Evolutionary conservation across 2,888 invertebrate species (phyloP), one percentile per base, ranked within the genome.

Genomic region (Callosobruchus maculatus): DNA sequence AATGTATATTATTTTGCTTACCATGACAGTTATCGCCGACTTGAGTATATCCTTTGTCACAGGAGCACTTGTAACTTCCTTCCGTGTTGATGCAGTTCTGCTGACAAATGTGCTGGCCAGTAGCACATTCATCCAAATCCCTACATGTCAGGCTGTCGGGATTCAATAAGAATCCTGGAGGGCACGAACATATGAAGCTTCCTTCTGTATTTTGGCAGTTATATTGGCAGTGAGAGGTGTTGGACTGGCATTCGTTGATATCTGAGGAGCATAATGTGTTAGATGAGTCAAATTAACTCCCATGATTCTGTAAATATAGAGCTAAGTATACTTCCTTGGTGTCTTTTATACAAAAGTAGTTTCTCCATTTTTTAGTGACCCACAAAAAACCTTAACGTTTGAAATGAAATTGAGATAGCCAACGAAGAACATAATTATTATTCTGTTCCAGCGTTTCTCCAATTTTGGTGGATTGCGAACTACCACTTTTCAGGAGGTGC

Each of bases 61-160:
- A 94, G 0, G 91, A 90, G 83, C 94, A 95, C 81, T 91, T 91
- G 82, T 93, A 95, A 75, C 94, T 94, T 21, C 95, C 95, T 78
- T 93, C 92, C 0, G 94, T 95, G 82, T 95, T 95, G 77, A 91
- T 88, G 83, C 95, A 95, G 76, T 90, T 91, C 85, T 94, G 93
- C 83, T 93, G 93, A 84, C 95, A 95, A 3, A 93, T 90, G 85
- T 95, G 93, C 78, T 92, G 90, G 30, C 92, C 93, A 0, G 92
- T 92, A n/a, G 89, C 88, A 83, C 95, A 96, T 87, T 96, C 95
- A 85, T 95, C 94, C 77, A 95, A 86, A 85, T 96, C 96, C 26
- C 92, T 88, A 83, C 95, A 95, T 78, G 91, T 91, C 70, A 92
- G 89, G 20, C 93, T 93, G 84, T 95, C 95, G 3, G 92, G 90